Evolutionary conservation across 2,113 vertebrate genomes (phyloP), one percentile per base, ranked within the genome.

Genomic region (Agelaius tricolor): DNA sequence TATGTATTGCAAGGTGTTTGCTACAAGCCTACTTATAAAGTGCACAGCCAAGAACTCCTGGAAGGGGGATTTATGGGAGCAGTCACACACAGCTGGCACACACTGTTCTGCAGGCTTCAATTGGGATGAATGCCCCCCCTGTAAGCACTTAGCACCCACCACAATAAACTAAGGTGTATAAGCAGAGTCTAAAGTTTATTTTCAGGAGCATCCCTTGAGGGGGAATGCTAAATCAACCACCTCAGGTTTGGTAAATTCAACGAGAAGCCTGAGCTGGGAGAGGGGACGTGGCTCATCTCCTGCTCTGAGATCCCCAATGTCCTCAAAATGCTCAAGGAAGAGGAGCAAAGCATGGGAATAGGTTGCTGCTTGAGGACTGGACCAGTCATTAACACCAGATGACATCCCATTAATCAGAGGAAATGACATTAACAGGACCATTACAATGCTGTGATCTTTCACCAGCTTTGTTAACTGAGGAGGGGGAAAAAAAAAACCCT

Each of bases 1-100:
- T 88, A 92, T 86, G 88, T 87, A 90, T 92, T 7, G 79, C 95
- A 96, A 95, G 94, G 96, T 95, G 95, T 89, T 96, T 89, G 93
- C 93, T 92, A 52, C 76, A 47, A 96, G 79, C 80, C 83, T 76
- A 9, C 89, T 86, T 92, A 41, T 4, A 61, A 76, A 90, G 73
- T 15, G 66, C 84, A 87, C 57, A 87, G 93, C 57, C 66, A 87
- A 62, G 84, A 84, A 37, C 78, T 95, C 96, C 90, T 78, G 93
- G 69, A 84, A 72, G 57, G 72, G 87, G 72, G 90, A 92, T 93
- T 92, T 94, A 92, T 33, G 90, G 81, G 80, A 49, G 51, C 87
- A 81, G 89, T 62, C 91, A 54, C 89, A 88, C 92, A 78, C 92
- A 76, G 92, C 84, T 84, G 94, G 95, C 80, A 91, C 73, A 11